A percentile compares a stretch with the other conserved stretches of the same genome.
Evolutionary conservation across 2,888 invertebrate species (phyloP).

Genomic region (Uropetala carovei): DNA sequence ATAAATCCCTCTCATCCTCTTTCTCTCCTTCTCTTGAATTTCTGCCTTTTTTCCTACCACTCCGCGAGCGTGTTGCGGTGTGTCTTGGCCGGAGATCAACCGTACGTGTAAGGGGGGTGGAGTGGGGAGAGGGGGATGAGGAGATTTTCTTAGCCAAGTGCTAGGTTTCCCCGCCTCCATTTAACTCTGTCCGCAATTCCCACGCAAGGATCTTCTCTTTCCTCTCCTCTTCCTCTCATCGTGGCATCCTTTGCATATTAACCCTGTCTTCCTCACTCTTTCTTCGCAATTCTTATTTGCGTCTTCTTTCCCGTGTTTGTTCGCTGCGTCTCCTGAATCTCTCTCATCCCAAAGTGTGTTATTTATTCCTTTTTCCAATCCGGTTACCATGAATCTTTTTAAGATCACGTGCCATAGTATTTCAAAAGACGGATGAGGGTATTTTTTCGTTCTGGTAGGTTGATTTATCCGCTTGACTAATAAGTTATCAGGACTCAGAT

Average conservation of each 20-base stretch:
- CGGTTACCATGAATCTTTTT: background rate
- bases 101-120: background rate
- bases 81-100: conserved; percentile 56
- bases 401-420: background rate
- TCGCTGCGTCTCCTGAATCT: background rate
- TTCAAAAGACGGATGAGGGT: background rate
- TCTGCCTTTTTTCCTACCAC: background rate
- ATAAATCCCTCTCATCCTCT: conserved; percentile 24
- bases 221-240: background rate
- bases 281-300: background rate
- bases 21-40: background rate
- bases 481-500: no score
- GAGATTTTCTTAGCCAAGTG: conserved; percentile 57
- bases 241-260: background rate
- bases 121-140: background rate
- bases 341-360: background rate
- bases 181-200: conserved; percentile 52
- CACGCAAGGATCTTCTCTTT: background rate
- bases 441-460: background rate
- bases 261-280: background rate
- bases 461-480: no score
- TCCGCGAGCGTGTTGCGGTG: conserved; percentile 55
- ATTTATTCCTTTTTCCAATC: no score
- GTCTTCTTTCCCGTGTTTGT: background rate
- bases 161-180: background rate